A percentile compares a stretch with the other conserved stretches of the same genome.
These are phyloP conservation scores for Spisula subtruncata DNA, from an alignment of 2,888 invertebrate species.

Conservation along the genomic window DNA sequence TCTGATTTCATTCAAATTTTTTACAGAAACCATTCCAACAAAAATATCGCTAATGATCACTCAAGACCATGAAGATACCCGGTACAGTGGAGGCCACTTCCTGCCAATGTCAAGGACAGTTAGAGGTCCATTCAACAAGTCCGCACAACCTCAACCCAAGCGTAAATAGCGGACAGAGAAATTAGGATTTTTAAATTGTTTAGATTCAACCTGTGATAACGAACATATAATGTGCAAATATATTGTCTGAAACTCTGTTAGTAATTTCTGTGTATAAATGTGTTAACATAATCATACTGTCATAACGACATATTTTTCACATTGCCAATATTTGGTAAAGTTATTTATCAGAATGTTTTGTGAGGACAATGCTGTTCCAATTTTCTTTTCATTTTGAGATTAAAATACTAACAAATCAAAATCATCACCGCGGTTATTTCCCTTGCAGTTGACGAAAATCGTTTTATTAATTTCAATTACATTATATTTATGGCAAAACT, in stretches of 20 bases:
- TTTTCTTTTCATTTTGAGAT: too few relatives aligned
- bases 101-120: slow-evolving; percentile 78
- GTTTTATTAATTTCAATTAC: too few relatives aligned
- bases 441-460: too few relatives aligned
- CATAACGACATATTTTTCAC: neutral
- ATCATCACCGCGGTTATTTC: too few relatives aligned
- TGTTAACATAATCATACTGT: neutral
- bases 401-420: too few relatives aligned
- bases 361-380: too few relatives aligned
- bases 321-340: neutral
- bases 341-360: neutral
- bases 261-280: neutral
- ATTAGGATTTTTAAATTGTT: slow-evolving; percentile 30
- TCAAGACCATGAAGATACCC: slow-evolving; percentile 78
- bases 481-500: too few relatives aligned
- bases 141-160: slow-evolving; percentile 50
- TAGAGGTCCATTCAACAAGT: slow-evolving; percentile 73
- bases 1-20: neutral
- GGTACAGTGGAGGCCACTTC: slow-evolving; percentile 76
- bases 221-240: neutral
- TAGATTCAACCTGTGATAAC: neutral
- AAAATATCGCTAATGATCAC: slow-evolving; percentile 86
- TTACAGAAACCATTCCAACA: slow-evolving; percentile 82
- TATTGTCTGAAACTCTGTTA: neutral
- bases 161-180: slow-evolving; percentile 45